These are phyloP conservation scores for Platyrinchus mystaceus DNA, from an alignment of 2,797 vertebrate species.

Conservation along the genomic window DNA sequence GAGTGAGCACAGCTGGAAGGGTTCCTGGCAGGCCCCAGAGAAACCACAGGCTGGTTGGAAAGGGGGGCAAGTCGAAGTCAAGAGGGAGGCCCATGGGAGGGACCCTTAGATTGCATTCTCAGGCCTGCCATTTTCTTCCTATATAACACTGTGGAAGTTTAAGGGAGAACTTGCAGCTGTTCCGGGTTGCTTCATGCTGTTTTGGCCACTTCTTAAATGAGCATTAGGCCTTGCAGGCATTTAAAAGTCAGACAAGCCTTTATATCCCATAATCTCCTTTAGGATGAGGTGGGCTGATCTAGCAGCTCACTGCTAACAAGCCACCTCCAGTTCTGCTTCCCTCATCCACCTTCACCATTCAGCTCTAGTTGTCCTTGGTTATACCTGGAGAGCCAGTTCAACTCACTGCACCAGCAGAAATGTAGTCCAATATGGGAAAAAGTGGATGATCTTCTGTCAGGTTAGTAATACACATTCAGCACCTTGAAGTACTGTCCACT, in stretches of 20 bases:
- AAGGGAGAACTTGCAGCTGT: neutral
- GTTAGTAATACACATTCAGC: neutral
- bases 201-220: neutral
- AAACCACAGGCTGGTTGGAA: conserved; percentile 6
- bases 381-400: neutral
- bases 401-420: neutral
- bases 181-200: neutral
- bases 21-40: neutral
- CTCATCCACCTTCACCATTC: neutral
- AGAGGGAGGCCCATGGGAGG: neutral
- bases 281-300: neutral
- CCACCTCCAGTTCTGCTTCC: neutral
- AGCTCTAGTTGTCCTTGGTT: neutral
- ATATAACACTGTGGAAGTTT: neutral
- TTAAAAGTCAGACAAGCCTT: neutral
- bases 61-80: neutral
- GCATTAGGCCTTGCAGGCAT: neutral
- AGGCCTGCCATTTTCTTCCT: neutral
- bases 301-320: neutral
- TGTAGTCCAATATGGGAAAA: neutral
- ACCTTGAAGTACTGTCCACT: neutral
- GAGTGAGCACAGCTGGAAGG: conserved; percentile 24
- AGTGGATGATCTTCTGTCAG: neutral
- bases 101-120: neutral
- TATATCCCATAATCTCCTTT: neutral